Conservation (phyloP, 2,113 vertebrate species). For the Glareola pratincola region DNA sequence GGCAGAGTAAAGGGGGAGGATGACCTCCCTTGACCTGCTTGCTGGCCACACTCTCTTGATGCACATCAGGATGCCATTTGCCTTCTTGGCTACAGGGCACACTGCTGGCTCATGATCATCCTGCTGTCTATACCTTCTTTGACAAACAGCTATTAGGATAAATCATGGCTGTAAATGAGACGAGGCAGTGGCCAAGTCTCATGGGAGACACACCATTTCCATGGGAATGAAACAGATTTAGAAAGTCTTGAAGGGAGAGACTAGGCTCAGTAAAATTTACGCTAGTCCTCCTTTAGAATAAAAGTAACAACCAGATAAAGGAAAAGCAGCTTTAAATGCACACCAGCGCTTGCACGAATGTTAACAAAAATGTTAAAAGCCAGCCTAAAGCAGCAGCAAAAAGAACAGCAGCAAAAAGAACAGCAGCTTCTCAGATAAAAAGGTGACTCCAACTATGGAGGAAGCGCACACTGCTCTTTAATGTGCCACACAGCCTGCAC, state of each 20-base stretch:
- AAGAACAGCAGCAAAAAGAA: too few species aligned
- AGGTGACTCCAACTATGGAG: neutral
- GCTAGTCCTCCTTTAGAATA: neutral
- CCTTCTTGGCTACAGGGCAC: too few species aligned
- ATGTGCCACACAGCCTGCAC: neutral
- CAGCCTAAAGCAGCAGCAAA: neutral
- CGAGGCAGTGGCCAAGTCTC: fast-evolving
- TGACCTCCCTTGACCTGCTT: too few species aligned
- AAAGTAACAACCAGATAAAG: neutral
- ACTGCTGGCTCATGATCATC: too few species aligned
- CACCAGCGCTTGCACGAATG: neutral
- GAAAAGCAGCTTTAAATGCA: neutral
- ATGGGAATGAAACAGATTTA: neutral
- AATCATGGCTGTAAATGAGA: neutral
- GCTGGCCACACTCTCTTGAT: too few species aligned
- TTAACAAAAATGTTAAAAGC: neutral
- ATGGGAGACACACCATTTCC: neutral
- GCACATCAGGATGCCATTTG: too few species aligned
- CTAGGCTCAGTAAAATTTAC: neutral
- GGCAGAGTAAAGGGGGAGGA: too few species aligned
- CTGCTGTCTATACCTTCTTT: neutral
- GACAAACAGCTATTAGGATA: neutral
- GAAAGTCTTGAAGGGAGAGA: neutral
- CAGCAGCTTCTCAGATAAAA: neutral
- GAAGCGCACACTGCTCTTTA: neutral